Percentiles rank a stretch among this genome's conserved stretches.
phyloP scores from a whole-genome alignment of 2,888 invertebrate species.

The Keiferia lycopersicella region DNA sequence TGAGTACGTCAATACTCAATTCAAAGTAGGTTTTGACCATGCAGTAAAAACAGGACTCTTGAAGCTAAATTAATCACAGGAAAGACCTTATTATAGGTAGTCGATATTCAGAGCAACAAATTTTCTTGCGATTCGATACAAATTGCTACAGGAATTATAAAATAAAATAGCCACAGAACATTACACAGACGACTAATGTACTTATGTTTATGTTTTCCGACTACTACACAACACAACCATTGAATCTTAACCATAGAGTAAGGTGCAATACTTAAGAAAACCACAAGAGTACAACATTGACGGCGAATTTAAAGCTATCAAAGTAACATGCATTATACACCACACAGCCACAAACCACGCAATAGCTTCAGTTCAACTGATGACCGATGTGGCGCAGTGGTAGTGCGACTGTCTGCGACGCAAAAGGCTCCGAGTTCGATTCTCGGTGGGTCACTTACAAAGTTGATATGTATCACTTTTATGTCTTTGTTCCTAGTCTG shows the following conservation, averaged over 20 bases:
- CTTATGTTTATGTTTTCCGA: not conserved
- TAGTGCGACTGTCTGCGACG: too few relatives aligned
- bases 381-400: too few relatives aligned
- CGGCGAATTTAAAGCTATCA: not conserved
- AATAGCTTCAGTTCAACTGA: not conserved
- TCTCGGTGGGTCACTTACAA: too few relatives aligned
- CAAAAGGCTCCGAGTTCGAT: too few relatives aligned
- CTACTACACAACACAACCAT: not conserved
- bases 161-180: not conserved
- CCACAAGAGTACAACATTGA: conserved; percentile 1
- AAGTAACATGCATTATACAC: not conserved
- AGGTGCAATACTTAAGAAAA: conserved; percentile 1
- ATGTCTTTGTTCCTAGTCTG: too few relatives aligned
- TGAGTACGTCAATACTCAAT: too few relatives aligned
- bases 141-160: not conserved
- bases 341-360: conserved; percentile 4
- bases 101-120: not conserved
- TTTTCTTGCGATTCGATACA: not conserved
- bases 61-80: too few relatives aligned
- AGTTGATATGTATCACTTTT: too few relatives aligned
- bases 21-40: too few relatives aligned
- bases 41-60: too few relatives aligned
- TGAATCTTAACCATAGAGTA: not conserved
- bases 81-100: too few relatives aligned
- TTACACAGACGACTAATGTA: not conserved